These are phyloP conservation scores for Eumeta japonica DNA, from an alignment of 1,140 invertebrate species.

Conservation along the genomic window DNA sequence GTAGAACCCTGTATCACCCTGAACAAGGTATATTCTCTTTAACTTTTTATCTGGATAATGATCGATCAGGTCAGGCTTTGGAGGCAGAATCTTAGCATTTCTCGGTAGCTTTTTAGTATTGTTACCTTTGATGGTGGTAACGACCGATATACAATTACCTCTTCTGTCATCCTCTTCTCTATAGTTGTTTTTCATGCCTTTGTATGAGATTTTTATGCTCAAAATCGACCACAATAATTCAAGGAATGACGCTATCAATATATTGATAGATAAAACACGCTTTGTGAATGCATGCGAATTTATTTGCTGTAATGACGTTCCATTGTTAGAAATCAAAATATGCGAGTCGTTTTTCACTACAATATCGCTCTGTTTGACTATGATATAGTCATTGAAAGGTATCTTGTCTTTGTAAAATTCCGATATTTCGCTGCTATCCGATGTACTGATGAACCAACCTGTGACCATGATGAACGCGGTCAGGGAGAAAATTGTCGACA, in stretches of 20 bases:
- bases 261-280: conserved; percentile 58
- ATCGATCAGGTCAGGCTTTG: conserved; percentile 55
- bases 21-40: conserved; percentile 55
- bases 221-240: conserved; percentile 63
- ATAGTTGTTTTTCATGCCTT: conserved; percentile 62
- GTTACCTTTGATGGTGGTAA: conserved; percentile 56
- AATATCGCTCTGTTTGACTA: conserved; percentile 37
- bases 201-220: conserved; percentile 60
- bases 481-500: conserved; percentile 50
- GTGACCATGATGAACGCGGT: conserved; percentile 38
- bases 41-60: conserved; percentile 57
- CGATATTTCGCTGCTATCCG: conserved; percentile 21
- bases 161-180: conserved; percentile 54
- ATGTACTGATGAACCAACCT: conserved; percentile 34
- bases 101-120: conserved; percentile 40
- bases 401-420: conserved; percentile 46
- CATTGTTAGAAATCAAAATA: conserved; percentile 30
- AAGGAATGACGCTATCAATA: conserved; percentile 60
- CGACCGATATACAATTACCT: conserved; percentile 50
- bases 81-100: conserved; percentile 45
- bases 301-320: too few species aligned
- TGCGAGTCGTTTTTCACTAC: conserved; percentile 38
- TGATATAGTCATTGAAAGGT: conserved; percentile 36
- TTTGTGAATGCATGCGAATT: conserved; percentile 34
- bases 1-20: conserved; percentile 50